These are phyloP conservation scores for Ladona fulva DNA, from an alignment of 1,140 invertebrate genomes.

Conservation along the genomic window DNA sequence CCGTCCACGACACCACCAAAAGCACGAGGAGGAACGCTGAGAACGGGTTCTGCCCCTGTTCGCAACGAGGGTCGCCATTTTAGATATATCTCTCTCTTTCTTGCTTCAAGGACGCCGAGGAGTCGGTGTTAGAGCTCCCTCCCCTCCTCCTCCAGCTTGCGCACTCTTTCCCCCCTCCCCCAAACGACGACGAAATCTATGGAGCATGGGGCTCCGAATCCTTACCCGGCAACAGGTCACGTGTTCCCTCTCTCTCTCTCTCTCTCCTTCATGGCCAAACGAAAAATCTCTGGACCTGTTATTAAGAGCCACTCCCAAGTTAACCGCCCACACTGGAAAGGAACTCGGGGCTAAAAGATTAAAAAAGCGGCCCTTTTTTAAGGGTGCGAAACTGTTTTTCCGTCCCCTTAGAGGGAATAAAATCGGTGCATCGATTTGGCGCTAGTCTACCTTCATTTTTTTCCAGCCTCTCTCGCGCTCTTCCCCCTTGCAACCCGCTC, in stretches of 20 bases:
- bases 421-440: no score
- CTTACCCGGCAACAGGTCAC: slow-evolving; percentile 6
- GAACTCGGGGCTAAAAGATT: background rate
- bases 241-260: background rate
- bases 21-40: background rate
- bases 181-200: slow-evolving; percentile 1
- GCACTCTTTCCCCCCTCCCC: background rate
- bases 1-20: background rate
- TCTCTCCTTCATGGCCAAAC: background rate
- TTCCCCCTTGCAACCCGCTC: no score
- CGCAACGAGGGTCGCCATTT: slow-evolving; percentile 6
- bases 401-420: no score
- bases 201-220: background rate
- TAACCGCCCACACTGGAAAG: background rate
- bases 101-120: background rate
- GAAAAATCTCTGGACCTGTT: background rate
- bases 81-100: background rate
- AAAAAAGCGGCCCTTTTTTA: background rate
- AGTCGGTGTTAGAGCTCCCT: background rate
- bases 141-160: background rate
- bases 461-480: no score
- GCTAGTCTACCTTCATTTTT: no score
- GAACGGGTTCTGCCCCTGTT: slow-evolving; percentile 6
- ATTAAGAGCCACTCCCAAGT: background rate
- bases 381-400: background rate